Conservation (phyloP, 2,888 invertebrate genomes). For the Dynastes grantii region DNA sequence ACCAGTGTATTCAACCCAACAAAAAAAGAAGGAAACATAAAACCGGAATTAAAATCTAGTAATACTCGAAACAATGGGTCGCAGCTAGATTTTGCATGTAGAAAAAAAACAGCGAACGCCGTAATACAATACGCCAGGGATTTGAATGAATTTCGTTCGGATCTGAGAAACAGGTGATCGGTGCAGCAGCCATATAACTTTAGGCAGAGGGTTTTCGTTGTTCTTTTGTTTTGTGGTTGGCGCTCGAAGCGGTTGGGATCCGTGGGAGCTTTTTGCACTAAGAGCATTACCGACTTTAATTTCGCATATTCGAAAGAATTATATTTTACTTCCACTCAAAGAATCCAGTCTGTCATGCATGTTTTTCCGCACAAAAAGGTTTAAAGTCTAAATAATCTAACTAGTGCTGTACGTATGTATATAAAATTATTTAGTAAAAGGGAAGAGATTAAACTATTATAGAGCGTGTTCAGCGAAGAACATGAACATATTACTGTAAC, state of each 20-base stretch:
- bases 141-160: slow-evolving; percentile 26
- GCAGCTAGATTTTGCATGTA: slow-evolving; percentile 2
- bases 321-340: neutral
- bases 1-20: neutral
- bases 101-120: neutral
- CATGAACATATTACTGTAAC: no score
- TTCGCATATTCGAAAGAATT: slow-evolving; percentile 12
- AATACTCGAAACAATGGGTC: slow-evolving; percentile 10
- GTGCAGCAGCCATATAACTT: slow-evolving; percentile 27
- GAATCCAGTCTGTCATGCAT: neutral
- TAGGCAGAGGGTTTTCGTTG: slow-evolving; percentile 5
- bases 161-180: slow-evolving; percentile 24
- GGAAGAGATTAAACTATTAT: no score
- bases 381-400: neutral
- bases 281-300: slow-evolving; percentile 6
- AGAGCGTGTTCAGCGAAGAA: no score
- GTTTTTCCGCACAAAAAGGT: neutral
- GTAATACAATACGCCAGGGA: slow-evolving; percentile 26
- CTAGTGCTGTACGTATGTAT: neutral
- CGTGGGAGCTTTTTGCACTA: slow-evolving; percentile 21
- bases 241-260: neutral
- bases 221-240: slow-evolving; percentile 26
- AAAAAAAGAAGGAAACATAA: slow-evolving; percentile 13
- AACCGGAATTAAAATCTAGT: slow-evolving; percentile 29
- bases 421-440: neutral